phyloP scores from a whole-genome alignment of 2,113 vertebrate species.

The Taurulus bubalis region DNA sequence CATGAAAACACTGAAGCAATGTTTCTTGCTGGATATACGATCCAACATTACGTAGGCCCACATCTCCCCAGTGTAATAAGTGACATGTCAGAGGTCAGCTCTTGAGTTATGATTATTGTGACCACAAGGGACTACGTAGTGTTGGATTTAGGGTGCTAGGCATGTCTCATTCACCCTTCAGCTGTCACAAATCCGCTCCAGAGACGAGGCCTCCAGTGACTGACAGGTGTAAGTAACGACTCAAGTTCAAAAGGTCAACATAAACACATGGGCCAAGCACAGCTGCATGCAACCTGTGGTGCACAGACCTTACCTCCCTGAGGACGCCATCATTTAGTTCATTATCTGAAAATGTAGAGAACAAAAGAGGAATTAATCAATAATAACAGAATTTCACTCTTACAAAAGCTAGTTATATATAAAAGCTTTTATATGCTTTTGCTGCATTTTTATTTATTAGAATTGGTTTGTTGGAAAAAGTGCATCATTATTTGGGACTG shows the following conservation, averaged over 20 bases:
- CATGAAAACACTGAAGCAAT: constrained; percentile 8
- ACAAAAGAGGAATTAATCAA: constrained; percentile 39
- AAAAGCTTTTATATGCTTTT: constrained; percentile 16
- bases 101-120: constrained; percentile 78
- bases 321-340: constrained; percentile 47
- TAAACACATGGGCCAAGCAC: constrained; percentile 65
- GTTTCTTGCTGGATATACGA: constrained; percentile 34
- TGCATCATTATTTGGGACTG: neutral
- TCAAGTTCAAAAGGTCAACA: constrained; percentile 71
- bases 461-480: constrained; percentile 5
- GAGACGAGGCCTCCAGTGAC: constrained; percentile 66
- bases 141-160: constrained; percentile 68
- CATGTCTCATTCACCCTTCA: constrained; percentile 76
- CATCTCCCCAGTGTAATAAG: constrained; percentile 56
- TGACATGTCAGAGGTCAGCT: constrained; percentile 70
- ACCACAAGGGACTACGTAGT: constrained; percentile 52
- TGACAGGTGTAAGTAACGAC: constrained; percentile 82
- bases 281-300: constrained; percentile 65
- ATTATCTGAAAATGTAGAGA: constrained; percentile 12
- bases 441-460: constrained; percentile 7
- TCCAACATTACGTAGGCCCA: constrained; percentile 29
- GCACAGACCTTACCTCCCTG: constrained; percentile 15
- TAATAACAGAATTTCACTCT: neutral
- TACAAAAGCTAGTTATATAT: neutral
- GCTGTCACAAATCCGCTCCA: constrained; percentile 72